These are phyloP conservation scores for Doryteuthis pealeii DNA, from an alignment of 1,140 invertebrate genomes.

Conservation along the genomic window DNA sequence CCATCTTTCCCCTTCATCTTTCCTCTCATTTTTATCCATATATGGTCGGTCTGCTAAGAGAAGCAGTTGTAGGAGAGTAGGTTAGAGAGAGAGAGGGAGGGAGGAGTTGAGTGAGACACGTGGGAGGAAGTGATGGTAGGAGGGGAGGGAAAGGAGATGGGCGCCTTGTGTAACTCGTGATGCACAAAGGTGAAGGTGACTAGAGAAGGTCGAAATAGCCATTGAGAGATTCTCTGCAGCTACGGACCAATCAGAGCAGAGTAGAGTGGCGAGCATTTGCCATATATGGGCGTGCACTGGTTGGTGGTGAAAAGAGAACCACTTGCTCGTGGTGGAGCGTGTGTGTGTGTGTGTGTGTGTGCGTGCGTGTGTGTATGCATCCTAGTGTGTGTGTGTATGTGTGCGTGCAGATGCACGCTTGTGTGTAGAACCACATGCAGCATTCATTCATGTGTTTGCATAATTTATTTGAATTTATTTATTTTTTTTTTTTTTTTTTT, in stretches of 20 bases:
- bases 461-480: too few species aligned
- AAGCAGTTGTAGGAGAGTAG: neutral
- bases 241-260: neutral
- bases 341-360: neutral
- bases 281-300: too few species aligned
- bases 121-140: neutral
- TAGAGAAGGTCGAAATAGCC: neutral
- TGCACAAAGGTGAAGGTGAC: neutral
- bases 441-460: too few species aligned
- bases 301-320: too few species aligned
- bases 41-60: neutral
- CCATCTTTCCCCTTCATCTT: too few species aligned
- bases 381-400: neutral
- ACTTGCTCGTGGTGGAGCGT: neutral
- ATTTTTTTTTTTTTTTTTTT: too few species aligned
- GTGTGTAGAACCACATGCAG: too few species aligned
- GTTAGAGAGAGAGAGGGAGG: neutral
- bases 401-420: neutral
- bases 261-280: too few species aligned
- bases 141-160: neutral
- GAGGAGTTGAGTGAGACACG: neutral
- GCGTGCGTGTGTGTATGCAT: neutral
- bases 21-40: neutral
- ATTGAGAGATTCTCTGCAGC: neutral
- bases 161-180: neutral